Evolutionary conservation across 2,113 vertebrate species (phyloP).

Genomic region (Nyctereutes procyonoides): DNA sequence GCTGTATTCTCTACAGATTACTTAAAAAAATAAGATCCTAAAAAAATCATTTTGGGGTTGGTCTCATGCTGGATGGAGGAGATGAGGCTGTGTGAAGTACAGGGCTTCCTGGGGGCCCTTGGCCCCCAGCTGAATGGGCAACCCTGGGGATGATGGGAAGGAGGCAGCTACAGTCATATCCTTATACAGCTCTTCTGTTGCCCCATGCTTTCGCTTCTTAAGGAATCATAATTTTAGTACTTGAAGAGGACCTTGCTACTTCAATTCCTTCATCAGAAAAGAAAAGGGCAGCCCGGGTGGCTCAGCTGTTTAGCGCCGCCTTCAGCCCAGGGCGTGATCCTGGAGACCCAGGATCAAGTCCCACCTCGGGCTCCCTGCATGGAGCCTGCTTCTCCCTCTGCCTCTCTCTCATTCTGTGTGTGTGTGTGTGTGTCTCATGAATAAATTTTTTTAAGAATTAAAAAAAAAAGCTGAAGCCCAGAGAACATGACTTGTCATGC

Average conservation of each 20-base stretch:
- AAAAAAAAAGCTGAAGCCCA: slow-evolving; percentile 24
- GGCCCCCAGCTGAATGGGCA: background rate
- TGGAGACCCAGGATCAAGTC: too few species aligned
- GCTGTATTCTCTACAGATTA: background rate
- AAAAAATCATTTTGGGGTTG: background rate
- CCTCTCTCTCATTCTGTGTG: too few species aligned
- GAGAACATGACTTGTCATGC: background rate
- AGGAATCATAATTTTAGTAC: slow-evolving; percentile 15
- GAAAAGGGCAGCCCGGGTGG: too few species aligned
- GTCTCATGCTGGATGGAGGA: background rate
- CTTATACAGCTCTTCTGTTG: background rate
- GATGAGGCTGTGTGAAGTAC: background rate
- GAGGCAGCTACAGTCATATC: background rate
- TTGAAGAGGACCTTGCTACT: slow-evolving; percentile 19
- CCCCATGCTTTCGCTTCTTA: slow-evolving; percentile 1
- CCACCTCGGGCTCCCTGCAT: too few species aligned
- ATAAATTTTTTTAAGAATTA: background rate
- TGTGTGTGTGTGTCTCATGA: too few species aligned
- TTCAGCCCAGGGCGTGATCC: too few species aligned
- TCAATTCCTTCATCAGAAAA: background rate
- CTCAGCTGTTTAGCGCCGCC: too few species aligned
- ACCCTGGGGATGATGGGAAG: background rate
- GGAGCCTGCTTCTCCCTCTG: too few species aligned
- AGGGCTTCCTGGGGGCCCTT: background rate
- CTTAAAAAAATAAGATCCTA: background rate